These are phyloP conservation scores for Pomatorhinus ruficollis DNA, from an alignment of 2,113 vertebrate species.

Conservation along the genomic window DNA sequence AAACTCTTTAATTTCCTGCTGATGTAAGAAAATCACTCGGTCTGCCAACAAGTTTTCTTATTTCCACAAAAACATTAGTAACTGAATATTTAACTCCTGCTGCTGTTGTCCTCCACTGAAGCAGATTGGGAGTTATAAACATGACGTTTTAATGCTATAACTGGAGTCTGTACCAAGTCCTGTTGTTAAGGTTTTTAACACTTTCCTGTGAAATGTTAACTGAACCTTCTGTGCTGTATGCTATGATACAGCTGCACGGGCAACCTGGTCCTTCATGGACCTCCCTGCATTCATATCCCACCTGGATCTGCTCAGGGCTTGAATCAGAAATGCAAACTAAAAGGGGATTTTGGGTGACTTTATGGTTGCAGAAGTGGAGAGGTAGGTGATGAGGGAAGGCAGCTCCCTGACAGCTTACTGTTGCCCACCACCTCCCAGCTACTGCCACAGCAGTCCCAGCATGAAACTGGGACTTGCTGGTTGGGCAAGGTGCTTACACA, in stretches of 20 bases:
- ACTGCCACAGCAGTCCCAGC: neutral
- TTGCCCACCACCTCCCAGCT: neutral
- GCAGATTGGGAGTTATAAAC: neutral
- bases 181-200: neutral
- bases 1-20: slow-evolving; percentile 51
- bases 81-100: slow-evolving; percentile 7
- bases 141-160: neutral
- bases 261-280: neutral
- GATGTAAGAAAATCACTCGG: slow-evolving; percentile 27
- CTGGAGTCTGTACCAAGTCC: neutral
- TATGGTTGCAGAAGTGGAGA: neutral
- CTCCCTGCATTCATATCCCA: neutral
- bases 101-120: neutral
- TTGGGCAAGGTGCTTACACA: neutral
- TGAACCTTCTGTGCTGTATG: neutral
- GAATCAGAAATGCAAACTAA: neutral
- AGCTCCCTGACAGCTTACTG: neutral
- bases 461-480: neutral
- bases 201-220: neutral
- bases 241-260: neutral
- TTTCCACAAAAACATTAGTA: slow-evolving; percentile 22
- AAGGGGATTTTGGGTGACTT: neutral
- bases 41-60: slow-evolving; percentile 36
- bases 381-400: neutral
- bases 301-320: neutral